These are phyloP conservation scores for Gasterosteus nipponicus DNA, from an alignment of 2,113 vertebrate species.

Conservation along the genomic window DNA sequence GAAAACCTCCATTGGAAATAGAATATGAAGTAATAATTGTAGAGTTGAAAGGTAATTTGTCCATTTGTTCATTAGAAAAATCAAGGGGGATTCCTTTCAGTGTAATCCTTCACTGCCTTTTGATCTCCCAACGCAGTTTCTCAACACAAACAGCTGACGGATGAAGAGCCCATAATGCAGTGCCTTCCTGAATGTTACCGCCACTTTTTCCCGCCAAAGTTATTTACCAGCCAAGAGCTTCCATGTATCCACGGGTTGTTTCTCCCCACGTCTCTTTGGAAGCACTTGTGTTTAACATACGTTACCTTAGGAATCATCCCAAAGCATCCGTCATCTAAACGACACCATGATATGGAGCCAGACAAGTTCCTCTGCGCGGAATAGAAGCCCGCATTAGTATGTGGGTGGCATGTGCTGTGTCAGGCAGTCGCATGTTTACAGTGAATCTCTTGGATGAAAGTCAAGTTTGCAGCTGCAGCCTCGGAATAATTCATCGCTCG, in stretches of 20 bases:
- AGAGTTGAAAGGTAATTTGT: conserved; percentile 59
- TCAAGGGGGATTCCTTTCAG: conserved; percentile 42
- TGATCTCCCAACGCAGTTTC: conserved; percentile 36
- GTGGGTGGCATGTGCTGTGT: conserved; percentile 70
- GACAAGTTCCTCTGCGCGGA: conserved; percentile 18
- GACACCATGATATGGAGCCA: conserved; percentile 23
- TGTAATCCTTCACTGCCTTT: conserved; percentile 48
- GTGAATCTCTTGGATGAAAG: conserved; percentile 81
- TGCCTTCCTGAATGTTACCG: conserved; percentile 14
- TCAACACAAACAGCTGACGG: conserved; percentile 22
- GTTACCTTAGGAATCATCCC: not conserved
- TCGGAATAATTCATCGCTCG: conserved; percentile 82
- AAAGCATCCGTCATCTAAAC: conserved; percentile 30
- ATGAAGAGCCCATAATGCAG: conserved; percentile 5
- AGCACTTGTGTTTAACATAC: not conserved
- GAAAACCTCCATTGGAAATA: conserved; percentile 58
- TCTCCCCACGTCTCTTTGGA: not conserved
- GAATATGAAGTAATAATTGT: conserved; percentile 51
- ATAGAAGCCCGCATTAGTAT: conserved; percentile 51
- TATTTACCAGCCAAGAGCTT: not conserved
- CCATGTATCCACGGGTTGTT: not conserved
- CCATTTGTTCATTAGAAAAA: conserved; percentile 43
- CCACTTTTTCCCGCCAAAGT: not conserved
- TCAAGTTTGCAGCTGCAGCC: conserved; percentile 86
- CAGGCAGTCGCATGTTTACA: conserved; percentile 75